Evolutionary conservation across 2,888 invertebrate species (phyloP).

Genomic region (Pristionchus entomophagus): DNA sequence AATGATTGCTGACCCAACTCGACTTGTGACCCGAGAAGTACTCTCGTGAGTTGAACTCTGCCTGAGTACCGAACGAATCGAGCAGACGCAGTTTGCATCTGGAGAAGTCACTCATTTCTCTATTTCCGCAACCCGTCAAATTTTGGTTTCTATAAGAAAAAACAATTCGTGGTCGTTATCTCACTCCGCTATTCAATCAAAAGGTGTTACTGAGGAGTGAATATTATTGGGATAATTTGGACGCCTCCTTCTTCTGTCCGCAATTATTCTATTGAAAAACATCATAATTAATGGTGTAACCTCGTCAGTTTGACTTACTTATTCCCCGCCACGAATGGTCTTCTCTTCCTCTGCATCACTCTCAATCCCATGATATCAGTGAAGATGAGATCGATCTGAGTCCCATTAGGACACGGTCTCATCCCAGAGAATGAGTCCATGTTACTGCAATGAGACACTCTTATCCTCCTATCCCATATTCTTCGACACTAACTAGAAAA

Average conservation of each 20-base stretch:
- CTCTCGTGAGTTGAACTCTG: conserved; percentile 77
- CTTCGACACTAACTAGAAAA: no score
- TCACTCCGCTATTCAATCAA: no score
- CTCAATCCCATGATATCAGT: conserved; percentile 78
- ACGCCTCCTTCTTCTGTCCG: no score
- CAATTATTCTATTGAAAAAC: no score
- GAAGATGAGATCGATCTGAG: conserved; percentile 76
- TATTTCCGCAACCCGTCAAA: no score
- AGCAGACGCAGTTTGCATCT: conserved; percentile 78
- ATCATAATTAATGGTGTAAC: no score
- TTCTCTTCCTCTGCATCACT: conserved; percentile 75
- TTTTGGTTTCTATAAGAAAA: no score
- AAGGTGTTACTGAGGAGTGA: no score
- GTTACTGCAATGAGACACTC: neutral
- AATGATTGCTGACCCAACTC: conserved; percentile 54
- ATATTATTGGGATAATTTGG: no score
- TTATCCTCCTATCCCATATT: no score
- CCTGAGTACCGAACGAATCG: conserved; percentile 79
- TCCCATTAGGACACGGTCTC: conserved; percentile 21
- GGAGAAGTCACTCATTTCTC: conserved; percentile 38
- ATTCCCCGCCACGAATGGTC: conserved; percentile 48
- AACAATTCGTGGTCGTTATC: no score
- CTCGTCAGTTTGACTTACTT: no score
- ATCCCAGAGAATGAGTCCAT: neutral
- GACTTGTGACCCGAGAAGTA: conserved; percentile 75